Evolutionary conservation across 2,888 invertebrate species (phyloP).

Genomic region (Eledone cirrhosa): DNA sequence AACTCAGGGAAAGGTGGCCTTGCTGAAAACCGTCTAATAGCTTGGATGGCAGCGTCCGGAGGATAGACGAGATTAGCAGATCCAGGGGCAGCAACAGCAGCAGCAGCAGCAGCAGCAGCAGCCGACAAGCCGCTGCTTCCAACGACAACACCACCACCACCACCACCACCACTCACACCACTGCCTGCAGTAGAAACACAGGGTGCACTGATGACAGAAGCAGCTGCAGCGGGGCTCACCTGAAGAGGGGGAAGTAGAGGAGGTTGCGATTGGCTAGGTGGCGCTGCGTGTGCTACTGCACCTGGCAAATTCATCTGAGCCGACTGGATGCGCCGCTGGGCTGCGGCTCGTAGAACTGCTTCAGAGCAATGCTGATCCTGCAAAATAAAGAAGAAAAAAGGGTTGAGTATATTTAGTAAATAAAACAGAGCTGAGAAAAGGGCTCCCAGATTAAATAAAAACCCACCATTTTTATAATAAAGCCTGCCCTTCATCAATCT

Average conservation of each 20-base stretch:
- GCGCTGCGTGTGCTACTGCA: slow-evolving; percentile 43
- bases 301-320: slow-evolving; percentile 46
- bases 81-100: slow-evolving; percentile 42
- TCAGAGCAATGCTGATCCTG: slow-evolving; percentile 89
- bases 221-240: slow-evolving; percentile 21
- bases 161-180: slow-evolving; percentile 24
- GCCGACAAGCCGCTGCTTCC: slow-evolving; percentile 59
- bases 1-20: slow-evolving; percentile 64
- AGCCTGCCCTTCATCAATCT: too few species aligned
- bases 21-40: slow-evolving; percentile 92
- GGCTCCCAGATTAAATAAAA: not conserved
- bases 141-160: slow-evolving; percentile 20
- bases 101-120: slow-evolving; percentile 37
- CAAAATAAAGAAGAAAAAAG: slow-evolving; percentile 25
- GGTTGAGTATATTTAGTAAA: too few species aligned
- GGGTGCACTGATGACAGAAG: slow-evolving; percentile 13
- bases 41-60: slow-evolving; percentile 94
- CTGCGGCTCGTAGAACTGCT: slow-evolving; percentile 75
- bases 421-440: too few species aligned
- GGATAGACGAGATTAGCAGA: slow-evolving; percentile 84
- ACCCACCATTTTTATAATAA: not conserved
- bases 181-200: slow-evolving; percentile 53
- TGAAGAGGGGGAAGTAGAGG: slow-evolving; percentile 67
- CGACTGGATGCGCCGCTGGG: slow-evolving; percentile 74
- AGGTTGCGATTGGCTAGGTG: slow-evolving; percentile 49